These are phyloP conservation scores for Drosophila paulistorum DNA, from an alignment of 1,140 invertebrate species.

Conservation along the genomic window DNA sequence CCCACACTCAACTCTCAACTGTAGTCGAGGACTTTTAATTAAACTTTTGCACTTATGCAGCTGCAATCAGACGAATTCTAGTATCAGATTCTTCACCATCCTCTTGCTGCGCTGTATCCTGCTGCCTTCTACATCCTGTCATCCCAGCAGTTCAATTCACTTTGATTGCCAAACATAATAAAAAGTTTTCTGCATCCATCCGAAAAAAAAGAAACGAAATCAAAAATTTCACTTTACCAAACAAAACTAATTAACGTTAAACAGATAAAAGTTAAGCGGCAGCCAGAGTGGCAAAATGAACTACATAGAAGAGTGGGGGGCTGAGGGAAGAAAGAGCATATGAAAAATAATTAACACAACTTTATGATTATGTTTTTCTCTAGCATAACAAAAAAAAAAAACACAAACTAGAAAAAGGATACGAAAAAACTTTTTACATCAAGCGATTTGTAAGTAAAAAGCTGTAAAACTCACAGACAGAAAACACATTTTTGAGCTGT, in stretches of 20 bases:
- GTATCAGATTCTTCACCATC: constrained; percentile 45
- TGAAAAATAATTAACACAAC: constrained; percentile 81
- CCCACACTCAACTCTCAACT: neutral
- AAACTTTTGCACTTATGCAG: constrained; percentile 80
- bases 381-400: constrained; percentile 43
- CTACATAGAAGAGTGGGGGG: too few relatives aligned
- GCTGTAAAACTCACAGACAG: constrained; percentile 77
- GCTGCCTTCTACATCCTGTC: constrained; percentile 8
- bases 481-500: constrained; percentile 61
- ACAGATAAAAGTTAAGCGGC: constrained; percentile 71
- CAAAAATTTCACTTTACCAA: constrained; percentile 73
- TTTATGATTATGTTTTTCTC: constrained; percentile 73
- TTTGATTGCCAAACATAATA: constrained; percentile 77
- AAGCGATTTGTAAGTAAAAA: constrained; percentile 71
- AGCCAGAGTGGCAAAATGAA: constrained; percentile 10
- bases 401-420: neutral
- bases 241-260: constrained; percentile 82
- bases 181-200: constrained; percentile 56
- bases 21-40: constrained; percentile 60
- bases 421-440: constrained; percentile 41
- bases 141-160: constrained; percentile 71
- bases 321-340: constrained; percentile 37
- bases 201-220: constrained; percentile 44
- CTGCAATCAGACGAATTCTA: constrained; percentile 52
- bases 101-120: constrained; percentile 21